Percentiles rank a stretch among this genome's conserved stretches.
Conservation (phyloP, 2,797 vertebrate species). For the Hemibagrus guttatus region DNA sequence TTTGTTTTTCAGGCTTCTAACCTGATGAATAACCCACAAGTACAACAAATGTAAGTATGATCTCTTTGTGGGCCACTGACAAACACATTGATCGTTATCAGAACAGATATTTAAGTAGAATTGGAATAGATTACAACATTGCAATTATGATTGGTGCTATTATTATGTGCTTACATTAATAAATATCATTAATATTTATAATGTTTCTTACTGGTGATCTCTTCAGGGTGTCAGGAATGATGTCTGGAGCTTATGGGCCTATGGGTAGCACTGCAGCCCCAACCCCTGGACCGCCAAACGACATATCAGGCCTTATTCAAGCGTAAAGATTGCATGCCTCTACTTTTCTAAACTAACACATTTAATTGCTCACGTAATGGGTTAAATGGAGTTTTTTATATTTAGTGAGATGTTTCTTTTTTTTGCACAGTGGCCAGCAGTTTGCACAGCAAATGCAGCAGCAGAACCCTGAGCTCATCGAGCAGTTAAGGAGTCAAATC, state of each 20-base stretch:
- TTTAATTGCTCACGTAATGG: not conserved
- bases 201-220: not conserved
- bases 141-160: not conserved
- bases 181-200: too few species aligned
- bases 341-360: not conserved
- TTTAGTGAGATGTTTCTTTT: not conserved
- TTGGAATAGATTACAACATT: not conserved
- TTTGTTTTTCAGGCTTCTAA: slow-evolving; percentile 81
- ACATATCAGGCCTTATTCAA: slow-evolving; percentile 93
- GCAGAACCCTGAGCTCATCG: slow-evolving; percentile 95
- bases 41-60: slow-evolving; percentile 91
- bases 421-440: slow-evolving; percentile 84
- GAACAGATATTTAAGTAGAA: not conserved
- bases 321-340: slow-evolving; percentile 79
- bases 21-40: slow-evolving; percentile 94
- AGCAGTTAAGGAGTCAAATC: slow-evolving; percentile 92
- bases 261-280: slow-evolving; percentile 68
- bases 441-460: slow-evolving; percentile 98
- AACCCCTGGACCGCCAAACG: slow-evolving; percentile 70
- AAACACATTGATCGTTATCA: not conserved
- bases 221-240: slow-evolving; percentile 94
- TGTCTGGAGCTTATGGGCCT: slow-evolving; percentile 84
- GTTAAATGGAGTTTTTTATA: not conserved
- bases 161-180: not conserved
- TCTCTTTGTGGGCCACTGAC: not conserved